Evolutionary conservation across 1,140 invertebrate genomes (phyloP).

Genomic region (Lordiphosa stackelbergi): DNA sequence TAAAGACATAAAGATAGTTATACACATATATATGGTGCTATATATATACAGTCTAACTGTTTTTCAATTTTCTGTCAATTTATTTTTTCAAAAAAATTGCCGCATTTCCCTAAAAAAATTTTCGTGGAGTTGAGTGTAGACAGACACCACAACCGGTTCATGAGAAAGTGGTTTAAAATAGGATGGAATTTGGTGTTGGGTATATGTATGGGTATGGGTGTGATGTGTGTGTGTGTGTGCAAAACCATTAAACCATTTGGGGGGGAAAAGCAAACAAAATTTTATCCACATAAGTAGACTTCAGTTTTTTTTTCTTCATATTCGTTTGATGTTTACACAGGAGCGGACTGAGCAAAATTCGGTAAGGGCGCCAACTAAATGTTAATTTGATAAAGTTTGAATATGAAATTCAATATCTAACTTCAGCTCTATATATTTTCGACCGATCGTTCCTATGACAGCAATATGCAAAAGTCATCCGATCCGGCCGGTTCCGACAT

Average conservation of each 20-base stretch:
- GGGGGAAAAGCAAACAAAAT: slow-evolving; percentile 12
- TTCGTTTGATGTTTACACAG: background rate
- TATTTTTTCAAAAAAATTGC: slow-evolving; percentile 1
- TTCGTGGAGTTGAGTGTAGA: background rate
- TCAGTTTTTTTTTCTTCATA: too few species aligned
- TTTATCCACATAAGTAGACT: slow-evolving; percentile 11
- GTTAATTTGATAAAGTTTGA: too few species aligned
- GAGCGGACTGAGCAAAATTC: too few species aligned
- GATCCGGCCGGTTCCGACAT: too few species aligned
- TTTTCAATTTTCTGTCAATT: background rate
- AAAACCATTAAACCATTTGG: background rate
- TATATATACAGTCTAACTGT: background rate
- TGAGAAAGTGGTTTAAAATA: slow-evolving; percentile 8
- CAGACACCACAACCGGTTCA: slow-evolving; percentile 30
- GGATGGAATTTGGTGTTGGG: slow-evolving; percentile 9
- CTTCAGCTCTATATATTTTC: too few species aligned
- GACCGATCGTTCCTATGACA: too few species aligned
- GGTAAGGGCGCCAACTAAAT: too few species aligned
- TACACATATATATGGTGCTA: slow-evolving; percentile 1
- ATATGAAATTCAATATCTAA: too few species aligned
- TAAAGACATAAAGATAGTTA: slow-evolving; percentile 9
- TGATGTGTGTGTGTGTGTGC: too few species aligned
- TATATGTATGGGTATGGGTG: slow-evolving; percentile 3
- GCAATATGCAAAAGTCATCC: too few species aligned
- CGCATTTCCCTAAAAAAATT: slow-evolving; percentile 1